Base-by-base conservation (phyloP, 2,888 invertebrate species). In the Conomelus anceps region DNA sequence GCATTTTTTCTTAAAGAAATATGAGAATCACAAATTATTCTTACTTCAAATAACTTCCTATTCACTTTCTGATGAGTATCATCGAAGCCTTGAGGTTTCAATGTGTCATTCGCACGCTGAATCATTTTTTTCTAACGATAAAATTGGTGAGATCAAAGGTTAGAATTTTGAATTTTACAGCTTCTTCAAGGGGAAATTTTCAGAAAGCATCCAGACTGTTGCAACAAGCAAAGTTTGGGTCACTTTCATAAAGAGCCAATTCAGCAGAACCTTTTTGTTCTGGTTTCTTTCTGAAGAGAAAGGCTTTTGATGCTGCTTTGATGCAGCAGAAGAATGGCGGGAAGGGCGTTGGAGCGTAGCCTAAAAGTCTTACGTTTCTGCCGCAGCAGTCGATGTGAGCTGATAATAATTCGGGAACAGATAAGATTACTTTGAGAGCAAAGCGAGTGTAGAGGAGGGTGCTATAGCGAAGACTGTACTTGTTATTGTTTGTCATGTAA, bases 401-500 rank as follows among this genome's bases (percentile, higher is more conserved):
- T 63, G 63, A 63, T 63, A 63, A 63, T 63, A n/a, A 63, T 63
- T 63, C n/a, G n/a, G 63, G 3, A 63, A 63, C 63, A 63, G 63
- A 63, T 63, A 63, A 63, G 63, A 63, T 63, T 63, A 63, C 63
- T 63, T 63, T 63, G 63, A n/a, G n/a, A 63, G 63, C 63, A 7
- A 63, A 86, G 26, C 22, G 86, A 26, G 22, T 86, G 86, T 86
- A n/a, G 26, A 23, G 24, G 23, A n/a, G 23, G 23, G 86, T 22
- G 29, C n/a, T 89, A 86, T 89, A 63, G 23, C 3, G 41, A 23
- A 84, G 89, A 86, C 41, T 89, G 89, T 86, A 89, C 86, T 86
- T 41, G 34, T 23, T 86, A 90, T 89, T 90, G 90, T 89, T 89
- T 90, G 88, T 84, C 34, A 26, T 88, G 89, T 90, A 89, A 90